Evolutionary conservation across 2,113 vertebrate genomes (phyloP).

Genomic region (Siniperca chuatsi): DNA sequence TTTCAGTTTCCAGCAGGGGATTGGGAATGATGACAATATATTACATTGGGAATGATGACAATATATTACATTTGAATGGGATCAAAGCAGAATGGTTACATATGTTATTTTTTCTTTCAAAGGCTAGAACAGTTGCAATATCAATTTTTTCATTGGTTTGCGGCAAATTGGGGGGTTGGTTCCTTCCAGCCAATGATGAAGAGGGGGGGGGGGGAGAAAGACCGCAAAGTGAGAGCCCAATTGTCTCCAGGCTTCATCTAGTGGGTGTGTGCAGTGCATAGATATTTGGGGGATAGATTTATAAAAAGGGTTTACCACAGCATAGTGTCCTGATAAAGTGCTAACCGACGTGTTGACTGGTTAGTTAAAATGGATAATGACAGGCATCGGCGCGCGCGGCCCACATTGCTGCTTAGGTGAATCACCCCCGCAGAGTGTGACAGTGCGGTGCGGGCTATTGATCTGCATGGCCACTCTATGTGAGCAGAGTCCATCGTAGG

Average conservation of each 20-base stretch:
- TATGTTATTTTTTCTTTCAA: neutral
- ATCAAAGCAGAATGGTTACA: neutral
- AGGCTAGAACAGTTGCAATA: slow-evolving; percentile 34
- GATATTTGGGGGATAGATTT: slow-evolving; percentile 53
- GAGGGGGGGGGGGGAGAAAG: slow-evolving; percentile 1
- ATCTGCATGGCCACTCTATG: slow-evolving; percentile 56
- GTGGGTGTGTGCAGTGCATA: slow-evolving; percentile 54
- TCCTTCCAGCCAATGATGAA: slow-evolving; percentile 52
- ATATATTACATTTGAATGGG: neutral
- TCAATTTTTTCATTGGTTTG: slow-evolving; percentile 20
- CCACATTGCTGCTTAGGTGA: neutral
- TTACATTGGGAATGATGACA: neutral
- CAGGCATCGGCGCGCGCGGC: neutral
- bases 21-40: neutral
- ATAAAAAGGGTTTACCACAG: neutral
- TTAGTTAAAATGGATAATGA: neutral
- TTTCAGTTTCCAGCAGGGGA: slow-evolving; percentile 1
- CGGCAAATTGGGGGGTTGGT: slow-evolving; percentile 42
- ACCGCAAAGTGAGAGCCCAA: slow-evolving; percentile 48
- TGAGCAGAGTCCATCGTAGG: slow-evolving; percentile 51
- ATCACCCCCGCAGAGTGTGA: neutral
- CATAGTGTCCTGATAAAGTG: neutral
- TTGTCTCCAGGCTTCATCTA: slow-evolving; percentile 30
- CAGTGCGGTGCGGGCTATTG: neutral
- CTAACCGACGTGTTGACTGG: neutral